phyloP scores from a whole-genome alignment of 64 coral and sea anemone species.

The Montipora capricornis region DNA sequence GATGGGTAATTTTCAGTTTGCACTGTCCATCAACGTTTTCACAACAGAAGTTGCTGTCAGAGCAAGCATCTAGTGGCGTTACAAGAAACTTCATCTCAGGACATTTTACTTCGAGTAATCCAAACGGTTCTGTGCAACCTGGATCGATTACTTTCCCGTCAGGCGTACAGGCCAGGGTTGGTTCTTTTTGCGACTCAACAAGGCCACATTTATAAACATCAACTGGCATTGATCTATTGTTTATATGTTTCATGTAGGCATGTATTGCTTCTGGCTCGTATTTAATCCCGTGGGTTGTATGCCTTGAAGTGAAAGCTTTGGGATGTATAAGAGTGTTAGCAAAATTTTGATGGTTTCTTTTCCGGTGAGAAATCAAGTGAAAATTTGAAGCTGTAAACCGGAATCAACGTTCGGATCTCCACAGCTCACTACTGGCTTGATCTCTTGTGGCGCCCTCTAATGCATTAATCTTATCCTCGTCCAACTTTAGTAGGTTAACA shows the following conservation, averaged over 20 bases:
- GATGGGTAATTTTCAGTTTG: slow-evolving; percentile 7
- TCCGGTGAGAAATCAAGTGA: slow-evolving; percentile 15
- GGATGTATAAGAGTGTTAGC: slow-evolving; percentile 29
- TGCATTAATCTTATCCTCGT: slow-evolving; percentile 3
- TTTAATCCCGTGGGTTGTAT: slow-evolving; percentile 17
- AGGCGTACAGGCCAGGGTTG: slow-evolving; percentile 13
- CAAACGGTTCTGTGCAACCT: slow-evolving; percentile 10
- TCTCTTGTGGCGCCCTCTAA: slow-evolving; percentile 37
- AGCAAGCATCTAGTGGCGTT: slow-evolving; percentile 42
- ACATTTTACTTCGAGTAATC: not conserved
- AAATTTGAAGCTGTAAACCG: slow-evolving; percentile 51
- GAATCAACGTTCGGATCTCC: slow-evolving; percentile 16
- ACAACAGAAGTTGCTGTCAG: not conserved
- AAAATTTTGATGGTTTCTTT: slow-evolving; percentile 33
- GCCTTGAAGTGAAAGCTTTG: slow-evolving; percentile 1
- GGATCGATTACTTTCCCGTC: slow-evolving; percentile 54
- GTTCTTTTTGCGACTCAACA: not conserved
- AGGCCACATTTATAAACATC: slow-evolving; percentile 16
- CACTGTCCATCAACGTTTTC: not conserved
- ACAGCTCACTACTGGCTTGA: not conserved
- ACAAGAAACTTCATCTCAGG: not conserved
- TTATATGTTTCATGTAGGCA: slow-evolving; percentile 7
- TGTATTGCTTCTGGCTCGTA: slow-evolving; percentile 27
- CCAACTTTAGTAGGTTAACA: not conserved
- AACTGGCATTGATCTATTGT: slow-evolving; percentile 6